These are phyloP conservation scores for Tenthredo livida DNA, from an alignment of 2,888 invertebrate genomes.

Conservation along the genomic window DNA sequence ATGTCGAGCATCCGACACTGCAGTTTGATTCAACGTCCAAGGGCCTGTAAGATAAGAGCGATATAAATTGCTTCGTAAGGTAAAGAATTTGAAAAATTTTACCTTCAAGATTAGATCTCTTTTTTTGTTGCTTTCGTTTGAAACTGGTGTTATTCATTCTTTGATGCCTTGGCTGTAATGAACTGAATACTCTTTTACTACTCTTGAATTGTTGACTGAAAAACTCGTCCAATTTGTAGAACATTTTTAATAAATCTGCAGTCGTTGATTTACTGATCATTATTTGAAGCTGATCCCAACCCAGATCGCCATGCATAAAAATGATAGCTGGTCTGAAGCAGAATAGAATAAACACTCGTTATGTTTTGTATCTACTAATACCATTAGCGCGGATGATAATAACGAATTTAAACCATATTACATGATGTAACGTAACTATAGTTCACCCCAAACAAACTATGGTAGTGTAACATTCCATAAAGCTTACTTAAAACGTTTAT, in stretches of 20 bases:
- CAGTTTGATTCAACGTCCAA: slow-evolving; percentile 73
- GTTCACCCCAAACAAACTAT: background rate
- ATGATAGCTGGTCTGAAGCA: slow-evolving; percentile 89
- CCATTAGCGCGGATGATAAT: background rate
- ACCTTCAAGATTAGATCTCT: slow-evolving; percentile 76
- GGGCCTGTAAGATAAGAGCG: slow-evolving; percentile 63
- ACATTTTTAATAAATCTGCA: slow-evolving; percentile 97
- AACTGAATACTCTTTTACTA: slow-evolving; percentile 94
- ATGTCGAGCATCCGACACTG: slow-evolving; percentile 85
- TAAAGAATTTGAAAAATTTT: slow-evolving; percentile 66
- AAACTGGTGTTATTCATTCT: slow-evolving; percentile 71
- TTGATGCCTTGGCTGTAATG: slow-evolving; percentile 81
- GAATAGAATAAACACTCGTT: slow-evolving; percentile 7
- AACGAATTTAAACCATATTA: background rate
- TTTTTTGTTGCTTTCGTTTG: slow-evolving; percentile 74
- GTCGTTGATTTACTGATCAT: slow-evolving; percentile 98
- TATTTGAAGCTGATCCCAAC: slow-evolving; percentile 97
- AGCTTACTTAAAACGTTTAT: background rate
- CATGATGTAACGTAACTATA: background rate
- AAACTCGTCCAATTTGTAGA: slow-evolving; percentile 97
- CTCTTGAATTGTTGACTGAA: slow-evolving; percentile 98
- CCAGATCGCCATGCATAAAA: slow-evolving; percentile 94
- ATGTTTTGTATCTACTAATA: background rate
- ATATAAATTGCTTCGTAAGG: slow-evolving; percentile 16
- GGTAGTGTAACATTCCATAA: background rate